Conservation (phyloP, 2,888 invertebrate species). For the Plutella xylostella region DNA sequence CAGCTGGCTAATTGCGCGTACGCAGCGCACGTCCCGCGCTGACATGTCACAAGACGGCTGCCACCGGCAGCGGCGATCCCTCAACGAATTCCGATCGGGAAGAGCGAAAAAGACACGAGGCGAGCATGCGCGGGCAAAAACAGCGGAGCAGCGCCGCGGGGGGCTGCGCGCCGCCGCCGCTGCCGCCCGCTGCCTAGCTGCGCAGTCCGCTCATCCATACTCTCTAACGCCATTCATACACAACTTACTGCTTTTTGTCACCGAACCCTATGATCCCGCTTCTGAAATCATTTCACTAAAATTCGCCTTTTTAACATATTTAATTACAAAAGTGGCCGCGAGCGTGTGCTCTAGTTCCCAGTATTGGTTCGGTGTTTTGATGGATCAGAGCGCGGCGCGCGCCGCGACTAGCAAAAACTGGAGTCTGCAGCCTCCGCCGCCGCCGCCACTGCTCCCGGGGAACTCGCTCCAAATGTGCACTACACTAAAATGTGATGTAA, state of each 20-base stretch:
- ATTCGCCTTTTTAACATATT: background rate
- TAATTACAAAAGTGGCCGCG: too few species aligned
- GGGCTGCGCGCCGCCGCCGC: conserved; percentile 31
- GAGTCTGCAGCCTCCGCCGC: conserved; percentile 41
- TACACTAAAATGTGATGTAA: conserved; percentile 2
- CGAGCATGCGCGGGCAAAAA: conserved; percentile 60
- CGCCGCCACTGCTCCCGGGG: conserved; percentile 17
- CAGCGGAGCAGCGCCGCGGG: conserved; percentile 50
- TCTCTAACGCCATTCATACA: conserved; percentile 26
- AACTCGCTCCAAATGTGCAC: too few species aligned
- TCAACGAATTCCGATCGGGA: conserved; percentile 65
- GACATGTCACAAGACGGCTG: conserved; percentile 68
- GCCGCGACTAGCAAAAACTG: conserved; percentile 60
- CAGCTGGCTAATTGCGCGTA: conserved; percentile 59
- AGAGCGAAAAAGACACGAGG: conserved; percentile 69
- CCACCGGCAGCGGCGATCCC: conserved; percentile 67
- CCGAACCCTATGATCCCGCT: too few species aligned
- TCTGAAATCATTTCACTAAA: background rate
- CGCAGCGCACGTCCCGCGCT: conserved; percentile 57
- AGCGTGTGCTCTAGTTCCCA: conserved; percentile 49
- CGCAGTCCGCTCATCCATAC: conserved; percentile 24
- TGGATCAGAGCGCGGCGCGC: conserved; percentile 41
- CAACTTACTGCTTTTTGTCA: too few species aligned
- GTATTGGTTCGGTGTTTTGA: conserved; percentile 50
- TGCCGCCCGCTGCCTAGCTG: conserved; percentile 24